Evolutionary conservation across 2,113 vertebrate genomes (phyloP).

Genomic region (Trematocara zebra): DNA sequence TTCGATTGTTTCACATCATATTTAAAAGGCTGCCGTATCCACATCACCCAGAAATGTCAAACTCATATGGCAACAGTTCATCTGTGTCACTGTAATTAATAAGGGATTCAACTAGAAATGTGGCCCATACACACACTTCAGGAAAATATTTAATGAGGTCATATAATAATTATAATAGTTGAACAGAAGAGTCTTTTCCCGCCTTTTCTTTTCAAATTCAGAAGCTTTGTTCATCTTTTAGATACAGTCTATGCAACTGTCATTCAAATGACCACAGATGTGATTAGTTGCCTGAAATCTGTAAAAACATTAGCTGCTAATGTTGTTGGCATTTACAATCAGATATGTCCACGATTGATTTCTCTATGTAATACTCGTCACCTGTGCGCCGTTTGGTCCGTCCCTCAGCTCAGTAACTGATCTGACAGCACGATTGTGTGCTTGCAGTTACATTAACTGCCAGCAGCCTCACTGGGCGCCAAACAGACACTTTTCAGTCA

Average conservation of each 20-base stretch:
- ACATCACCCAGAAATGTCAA: not conserved
- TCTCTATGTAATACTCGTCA: not conserved
- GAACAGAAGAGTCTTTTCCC: not conserved
- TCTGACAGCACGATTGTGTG: not conserved
- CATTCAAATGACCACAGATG: not conserved
- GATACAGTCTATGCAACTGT: not conserved
- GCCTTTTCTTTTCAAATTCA: not conserved
- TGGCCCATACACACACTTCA: not conserved
- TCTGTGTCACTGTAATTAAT: not conserved
- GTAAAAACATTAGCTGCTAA: not conserved
- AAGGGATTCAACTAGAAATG: not conserved
- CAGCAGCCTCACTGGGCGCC: conserved; percentile 29
- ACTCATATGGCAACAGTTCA: not conserved
- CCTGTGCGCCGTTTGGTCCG: not conserved
- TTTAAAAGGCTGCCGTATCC: not conserved
- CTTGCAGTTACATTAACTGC: conserved; percentile 5
- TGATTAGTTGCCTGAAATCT: not conserved
- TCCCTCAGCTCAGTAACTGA: not conserved
- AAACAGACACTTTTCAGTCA: conserved; percentile 54
- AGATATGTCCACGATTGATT: not conserved
- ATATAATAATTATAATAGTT: not conserved
- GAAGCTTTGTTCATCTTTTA: not conserved
- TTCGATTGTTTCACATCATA: not conserved
- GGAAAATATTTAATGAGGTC: not conserved
- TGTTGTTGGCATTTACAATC: not conserved